Conservation (phyloP, 2,888 invertebrate species). For the Tethea ocularis region DNA sequence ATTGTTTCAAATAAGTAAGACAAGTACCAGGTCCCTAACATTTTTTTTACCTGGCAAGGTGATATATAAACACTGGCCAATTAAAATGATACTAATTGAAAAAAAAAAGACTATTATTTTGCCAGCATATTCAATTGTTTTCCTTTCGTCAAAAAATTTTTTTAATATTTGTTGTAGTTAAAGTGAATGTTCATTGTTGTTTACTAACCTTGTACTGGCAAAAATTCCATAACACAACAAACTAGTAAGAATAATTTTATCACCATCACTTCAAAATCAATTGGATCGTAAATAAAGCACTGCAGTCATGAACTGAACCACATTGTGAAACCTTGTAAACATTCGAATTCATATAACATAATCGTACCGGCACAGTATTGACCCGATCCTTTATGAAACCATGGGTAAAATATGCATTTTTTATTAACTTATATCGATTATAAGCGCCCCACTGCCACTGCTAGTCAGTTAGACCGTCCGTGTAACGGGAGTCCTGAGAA, state of each 20-base stretch:
- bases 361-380: constrained; percentile 56
- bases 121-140: not conserved
- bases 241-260: constrained; percentile 31
- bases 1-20: too few species aligned
- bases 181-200: constrained; percentile 40
- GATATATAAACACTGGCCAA: too few species aligned
- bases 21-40: too few species aligned
- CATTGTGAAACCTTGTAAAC: constrained; percentile 25
- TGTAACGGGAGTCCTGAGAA: constrained; percentile 48
- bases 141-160: not conserved
- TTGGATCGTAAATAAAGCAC: constrained; percentile 20
- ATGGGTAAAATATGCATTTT: constrained; percentile 81
- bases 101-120: too few species aligned
- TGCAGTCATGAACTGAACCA: constrained; percentile 11
- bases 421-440: constrained; percentile 79
- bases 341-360: constrained; percentile 44
- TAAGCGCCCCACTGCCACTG: constrained; percentile 41
- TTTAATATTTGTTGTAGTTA: not conserved
- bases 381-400: constrained; percentile 70
- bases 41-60: too few species aligned
- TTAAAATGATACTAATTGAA: too few species aligned
- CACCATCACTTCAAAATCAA: constrained; percentile 54
- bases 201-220: constrained; percentile 66
- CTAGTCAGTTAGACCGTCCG: constrained; percentile 37
- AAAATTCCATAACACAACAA: constrained; percentile 42